Evolutionary conservation across 2,113 vertebrate genomes (phyloP).

Genomic region (Bungarus multicinctus): DNA sequence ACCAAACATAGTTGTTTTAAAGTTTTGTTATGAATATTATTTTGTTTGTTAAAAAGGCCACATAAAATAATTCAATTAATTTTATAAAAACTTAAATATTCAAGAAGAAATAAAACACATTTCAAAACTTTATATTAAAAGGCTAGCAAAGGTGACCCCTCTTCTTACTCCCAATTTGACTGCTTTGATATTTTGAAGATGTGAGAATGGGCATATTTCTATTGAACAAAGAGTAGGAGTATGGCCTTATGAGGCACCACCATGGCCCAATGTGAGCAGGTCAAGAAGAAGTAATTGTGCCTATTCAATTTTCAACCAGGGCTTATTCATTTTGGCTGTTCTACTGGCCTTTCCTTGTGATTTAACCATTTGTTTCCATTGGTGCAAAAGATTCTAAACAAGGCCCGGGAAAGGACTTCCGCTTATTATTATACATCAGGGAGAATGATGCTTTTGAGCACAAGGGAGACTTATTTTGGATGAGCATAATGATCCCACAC

Average conservation of each 20-base stretch:
- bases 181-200: background rate
- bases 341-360: background rate
- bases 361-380: background rate
- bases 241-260: background rate
- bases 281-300: background rate
- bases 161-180: background rate
- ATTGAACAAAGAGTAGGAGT: background rate
- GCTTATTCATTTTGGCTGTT: background rate
- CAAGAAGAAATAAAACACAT: background rate
- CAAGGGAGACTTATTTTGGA: background rate
- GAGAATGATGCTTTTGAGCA: background rate
- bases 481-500: background rate
- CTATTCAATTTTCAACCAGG: background rate
- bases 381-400: background rate
- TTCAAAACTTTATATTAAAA: background rate
- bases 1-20: background rate
- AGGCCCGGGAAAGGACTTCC: background rate
- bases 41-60: background rate
- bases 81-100: background rate
- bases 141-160: background rate
- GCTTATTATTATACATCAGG: background rate
- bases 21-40: background rate
- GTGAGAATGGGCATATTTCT: background rate
- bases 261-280: too few species aligned
- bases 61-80: background rate